Percentiles rank a stretch among this genome's conserved stretches.
Conservation (phyloP, 2,888 invertebrate species). For the Bugulina stolonifera region DNA sequence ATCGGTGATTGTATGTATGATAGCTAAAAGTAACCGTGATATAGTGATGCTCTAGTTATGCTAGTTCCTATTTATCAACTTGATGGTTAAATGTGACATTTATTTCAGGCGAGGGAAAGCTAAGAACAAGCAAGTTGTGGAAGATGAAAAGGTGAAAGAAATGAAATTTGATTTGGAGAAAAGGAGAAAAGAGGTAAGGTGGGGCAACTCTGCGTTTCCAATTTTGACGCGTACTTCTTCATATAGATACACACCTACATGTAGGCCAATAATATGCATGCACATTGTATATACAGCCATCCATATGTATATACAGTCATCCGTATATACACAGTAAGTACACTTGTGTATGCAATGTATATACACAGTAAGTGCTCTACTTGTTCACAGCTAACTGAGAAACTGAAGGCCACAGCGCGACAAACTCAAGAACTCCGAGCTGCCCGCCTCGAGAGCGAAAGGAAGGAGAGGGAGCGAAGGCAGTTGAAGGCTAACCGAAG, state of each 20-base stretch:
- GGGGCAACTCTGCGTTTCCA: too few relatives aligned
- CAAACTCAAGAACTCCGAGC: conserved; percentile 19
- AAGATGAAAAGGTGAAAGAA: conserved; percentile 6
- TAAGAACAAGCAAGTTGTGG: not conserved
- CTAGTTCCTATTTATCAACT: too few relatives aligned
- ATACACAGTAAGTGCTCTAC: not conserved
- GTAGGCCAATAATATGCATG: too few relatives aligned
- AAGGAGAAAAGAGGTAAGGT: conserved; percentile 18
- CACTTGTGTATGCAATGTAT: not conserved
- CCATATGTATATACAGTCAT: too few relatives aligned
- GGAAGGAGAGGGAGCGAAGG: not conserved
- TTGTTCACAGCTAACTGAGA: conserved; percentile 1
- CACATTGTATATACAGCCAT: too few relatives aligned
- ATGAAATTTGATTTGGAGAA: not conserved
- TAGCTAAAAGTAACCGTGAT: too few relatives aligned
- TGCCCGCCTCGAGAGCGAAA: not conserved
- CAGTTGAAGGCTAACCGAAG: not conserved
- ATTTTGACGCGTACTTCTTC: too few relatives aligned
- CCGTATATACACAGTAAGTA: too few relatives aligned
- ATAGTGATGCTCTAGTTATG: too few relatives aligned
- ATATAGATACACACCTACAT: too few relatives aligned
- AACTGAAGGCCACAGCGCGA: conserved; percentile 3
- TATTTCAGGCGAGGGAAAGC: not conserved
- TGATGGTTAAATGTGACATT: too few relatives aligned
- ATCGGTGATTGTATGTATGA: too few relatives aligned